A percentile compares a stretch with the other conserved stretches of the same genome.
Conservation (phyloP, 2,888 invertebrate species). For the Synergus itoensis region DNA sequence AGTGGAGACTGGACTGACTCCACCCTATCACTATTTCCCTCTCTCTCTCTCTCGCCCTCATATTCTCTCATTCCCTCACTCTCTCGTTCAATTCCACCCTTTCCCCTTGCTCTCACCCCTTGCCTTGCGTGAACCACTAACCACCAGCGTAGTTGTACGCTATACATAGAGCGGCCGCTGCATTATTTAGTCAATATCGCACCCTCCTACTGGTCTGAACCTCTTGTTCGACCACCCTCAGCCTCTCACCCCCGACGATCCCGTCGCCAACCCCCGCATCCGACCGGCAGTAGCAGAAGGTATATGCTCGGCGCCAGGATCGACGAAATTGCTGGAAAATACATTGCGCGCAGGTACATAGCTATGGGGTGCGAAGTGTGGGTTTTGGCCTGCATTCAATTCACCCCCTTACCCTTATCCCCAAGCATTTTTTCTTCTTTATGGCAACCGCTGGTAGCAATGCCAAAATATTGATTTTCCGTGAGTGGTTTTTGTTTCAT, state of each 20-base stretch:
- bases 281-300: conserved; percentile 47
- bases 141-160: conserved; percentile 42
- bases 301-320: conserved; percentile 54
- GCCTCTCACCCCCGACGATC: conserved; percentile 46
- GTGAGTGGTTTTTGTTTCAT: conserved; percentile 57
- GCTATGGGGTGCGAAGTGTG: conserved; percentile 48
- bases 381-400: conserved; percentile 58
- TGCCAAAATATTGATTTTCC: conserved; percentile 63
- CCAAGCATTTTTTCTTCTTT: conserved; percentile 47
- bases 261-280: conserved; percentile 14
- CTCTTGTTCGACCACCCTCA: conserved; percentile 47
- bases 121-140: conserved; percentile 43
- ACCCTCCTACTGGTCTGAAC: conserved; percentile 51
- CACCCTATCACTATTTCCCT: conserved; percentile 36
- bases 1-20: conserved; percentile 39
- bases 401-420: neutral
- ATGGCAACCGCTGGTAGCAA: conserved; percentile 45
- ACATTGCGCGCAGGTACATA: conserved; percentile 57
- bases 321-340: conserved; percentile 60
- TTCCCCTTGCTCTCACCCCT: conserved; percentile 25
- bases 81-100: conserved; percentile 23
- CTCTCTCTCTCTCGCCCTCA: neutral
- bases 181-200: conserved; percentile 72
- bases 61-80: neutral
- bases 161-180: conserved; percentile 57